These are phyloP conservation scores for Hydrolagus affinis DNA, from an alignment of 2,113 vertebrate genomes.

Conservation along the genomic window DNA sequence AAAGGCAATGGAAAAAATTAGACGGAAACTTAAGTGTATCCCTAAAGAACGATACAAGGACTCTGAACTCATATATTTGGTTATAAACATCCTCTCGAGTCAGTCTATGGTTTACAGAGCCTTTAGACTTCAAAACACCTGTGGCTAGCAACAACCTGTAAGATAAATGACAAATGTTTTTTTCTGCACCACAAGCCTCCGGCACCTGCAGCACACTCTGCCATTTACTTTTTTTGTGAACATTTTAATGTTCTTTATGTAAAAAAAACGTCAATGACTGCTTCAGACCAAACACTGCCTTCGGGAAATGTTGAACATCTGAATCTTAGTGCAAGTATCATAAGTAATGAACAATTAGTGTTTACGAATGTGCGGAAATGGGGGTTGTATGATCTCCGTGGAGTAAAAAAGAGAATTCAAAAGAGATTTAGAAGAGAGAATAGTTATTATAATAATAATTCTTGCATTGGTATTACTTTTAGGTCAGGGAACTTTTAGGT, in stretches of 20 bases:
- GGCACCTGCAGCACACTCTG: neutral
- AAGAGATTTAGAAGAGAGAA: too few species aligned
- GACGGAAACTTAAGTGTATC: neutral
- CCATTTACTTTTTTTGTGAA: neutral
- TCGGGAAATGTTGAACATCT: neutral
- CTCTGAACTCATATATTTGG: constrained; percentile 25
- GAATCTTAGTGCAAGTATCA: neutral
- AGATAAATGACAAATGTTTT: constrained; percentile 19
- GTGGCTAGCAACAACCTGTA: constrained; percentile 14
- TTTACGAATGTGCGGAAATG: neutral
- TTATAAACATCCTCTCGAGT: constrained; percentile 29
- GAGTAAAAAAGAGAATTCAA: too few species aligned
- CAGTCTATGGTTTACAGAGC: neutral
- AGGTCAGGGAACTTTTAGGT: too few species aligned
- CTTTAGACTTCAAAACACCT: neutral
- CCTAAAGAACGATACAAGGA: constrained; percentile 22
- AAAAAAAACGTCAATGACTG: neutral
- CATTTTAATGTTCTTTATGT: neutral
- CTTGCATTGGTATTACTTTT: too few species aligned
- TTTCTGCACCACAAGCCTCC: constrained; percentile 8
- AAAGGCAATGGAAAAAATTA: constrained; percentile 18
- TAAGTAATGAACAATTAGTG: neutral
- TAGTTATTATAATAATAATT: too few species aligned
- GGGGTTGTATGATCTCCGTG: neutral
- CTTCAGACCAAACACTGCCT: neutral